Evolutionary conservation across 2,797 vertebrate species (phyloP).

Genomic region (Clarias pachynema): DNA sequence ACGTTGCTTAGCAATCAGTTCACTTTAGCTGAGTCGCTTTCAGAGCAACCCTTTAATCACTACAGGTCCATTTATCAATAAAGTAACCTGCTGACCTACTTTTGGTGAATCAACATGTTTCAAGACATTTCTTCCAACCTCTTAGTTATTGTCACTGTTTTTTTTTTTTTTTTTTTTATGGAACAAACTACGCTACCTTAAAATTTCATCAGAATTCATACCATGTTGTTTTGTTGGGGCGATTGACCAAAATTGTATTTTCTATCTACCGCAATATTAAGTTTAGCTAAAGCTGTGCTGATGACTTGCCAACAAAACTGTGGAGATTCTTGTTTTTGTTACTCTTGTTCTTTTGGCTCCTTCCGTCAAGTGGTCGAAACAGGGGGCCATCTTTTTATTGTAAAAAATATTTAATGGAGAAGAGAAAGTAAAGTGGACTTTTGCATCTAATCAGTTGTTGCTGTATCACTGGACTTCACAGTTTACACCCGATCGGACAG

Average conservation of each 20-base stretch:
- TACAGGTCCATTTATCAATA: background rate
- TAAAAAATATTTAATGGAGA: background rate
- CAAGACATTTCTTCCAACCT: too few relatives aligned
- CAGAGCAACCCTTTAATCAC: background rate
- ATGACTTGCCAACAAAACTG: background rate
- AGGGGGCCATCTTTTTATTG: background rate
- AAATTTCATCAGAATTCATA: background rate
- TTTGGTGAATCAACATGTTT: background rate
- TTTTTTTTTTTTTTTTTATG: background rate
- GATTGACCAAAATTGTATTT: background rate
- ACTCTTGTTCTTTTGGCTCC: too few relatives aligned
- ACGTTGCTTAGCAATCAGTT: slow-evolving; percentile 10
- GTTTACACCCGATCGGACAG: background rate
- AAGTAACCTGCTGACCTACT: background rate
- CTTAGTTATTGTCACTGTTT: background rate
- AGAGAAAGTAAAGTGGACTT: background rate
- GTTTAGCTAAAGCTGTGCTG: background rate
- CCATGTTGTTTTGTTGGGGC: background rate
- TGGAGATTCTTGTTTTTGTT: background rate
- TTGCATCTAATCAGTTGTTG: background rate
- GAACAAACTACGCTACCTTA: background rate
- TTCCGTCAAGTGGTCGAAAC: too few relatives aligned
- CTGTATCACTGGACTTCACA: background rate
- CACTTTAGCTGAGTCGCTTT: slow-evolving; percentile 6
- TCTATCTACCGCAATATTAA: too few relatives aligned